Evolutionary conservation across 2,888 invertebrate species (phyloP).

Genomic region (Eristalis pertinax): DNA sequence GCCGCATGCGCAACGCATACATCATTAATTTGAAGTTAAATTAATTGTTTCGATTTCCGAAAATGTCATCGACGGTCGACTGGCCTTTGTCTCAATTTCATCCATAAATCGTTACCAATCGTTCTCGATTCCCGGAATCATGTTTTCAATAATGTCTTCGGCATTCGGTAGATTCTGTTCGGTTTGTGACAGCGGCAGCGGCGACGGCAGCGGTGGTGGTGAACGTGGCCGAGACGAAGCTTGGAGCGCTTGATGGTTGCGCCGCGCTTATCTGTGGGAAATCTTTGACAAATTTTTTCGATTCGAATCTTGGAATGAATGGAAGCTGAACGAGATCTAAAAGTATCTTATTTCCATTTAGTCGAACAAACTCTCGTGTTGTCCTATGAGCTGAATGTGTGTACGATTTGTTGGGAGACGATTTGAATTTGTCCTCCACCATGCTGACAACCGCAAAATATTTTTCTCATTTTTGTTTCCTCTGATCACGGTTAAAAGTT

Average conservation of each 20-base stretch:
- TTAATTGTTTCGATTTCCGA: constrained; percentile 68
- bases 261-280: constrained; percentile 66
- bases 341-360: constrained; percentile 69
- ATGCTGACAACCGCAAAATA: constrained; percentile 17
- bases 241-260: constrained; percentile 34
- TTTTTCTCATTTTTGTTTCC: neutral
- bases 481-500: neutral
- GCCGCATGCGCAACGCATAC: constrained; percentile 35
- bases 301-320: constrained; percentile 64
- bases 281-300: constrained; percentile 72
- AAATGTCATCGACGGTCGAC: constrained; percentile 68
- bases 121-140: constrained; percentile 67
- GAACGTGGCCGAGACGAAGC: neutral
- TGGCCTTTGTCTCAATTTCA: constrained; percentile 71
- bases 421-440: constrained; percentile 54
- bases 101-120: constrained; percentile 71
- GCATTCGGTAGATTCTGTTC: constrained; percentile 40
- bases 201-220: neutral
- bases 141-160: constrained; percentile 65
- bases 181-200: neutral
- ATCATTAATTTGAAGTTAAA: constrained; percentile 70
- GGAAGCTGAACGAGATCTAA: constrained; percentile 52
- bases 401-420: constrained; percentile 36
- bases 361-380: neutral
- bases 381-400: constrained; percentile 15